Evolutionary conservation across 1,140 invertebrate genomes (phyloP).

Genomic region (Drosophila parabipectinata): DNA sequence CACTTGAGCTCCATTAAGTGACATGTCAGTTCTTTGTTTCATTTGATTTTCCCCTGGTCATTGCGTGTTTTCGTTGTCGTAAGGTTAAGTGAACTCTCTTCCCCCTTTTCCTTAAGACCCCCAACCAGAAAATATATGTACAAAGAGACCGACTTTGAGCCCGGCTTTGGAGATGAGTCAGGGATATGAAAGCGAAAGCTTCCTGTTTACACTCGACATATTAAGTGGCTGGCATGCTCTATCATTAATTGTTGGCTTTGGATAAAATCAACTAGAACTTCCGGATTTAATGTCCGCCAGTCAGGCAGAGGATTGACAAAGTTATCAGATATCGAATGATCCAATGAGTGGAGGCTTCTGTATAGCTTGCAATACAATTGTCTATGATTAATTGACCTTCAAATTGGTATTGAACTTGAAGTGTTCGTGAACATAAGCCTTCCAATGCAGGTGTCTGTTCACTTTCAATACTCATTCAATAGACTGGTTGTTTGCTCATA

Average conservation of each 20-base stretch:
- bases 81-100: conserved; percentile 34
- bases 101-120: conserved; percentile 10
- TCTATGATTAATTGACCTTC: background rate
- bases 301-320: background rate
- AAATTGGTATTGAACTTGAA: background rate
- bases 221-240: conserved; percentile 30
- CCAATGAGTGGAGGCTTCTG: no score
- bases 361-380: no score
- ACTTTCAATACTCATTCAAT: background rate
- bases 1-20: conserved; percentile 68
- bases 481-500: background rate
- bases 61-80: conserved; percentile 28
- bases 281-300: background rate
- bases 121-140: conserved; percentile 12
- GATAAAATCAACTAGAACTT: background rate
- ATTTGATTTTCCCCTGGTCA: conserved; percentile 35
- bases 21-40: conserved; percentile 55
- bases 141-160: conserved; percentile 20
- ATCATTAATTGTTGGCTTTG: conserved; percentile 3
- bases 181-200: conserved; percentile 18
- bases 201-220: conserved; percentile 14
- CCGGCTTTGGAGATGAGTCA: conserved; percentile 35
- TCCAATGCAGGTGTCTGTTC: conserved; percentile 21
- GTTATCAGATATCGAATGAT: no score
- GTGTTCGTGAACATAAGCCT: background rate